Conservation (phyloP, 2,113 vertebrate species). For the Xiphorhynchus elegans region DNA sequence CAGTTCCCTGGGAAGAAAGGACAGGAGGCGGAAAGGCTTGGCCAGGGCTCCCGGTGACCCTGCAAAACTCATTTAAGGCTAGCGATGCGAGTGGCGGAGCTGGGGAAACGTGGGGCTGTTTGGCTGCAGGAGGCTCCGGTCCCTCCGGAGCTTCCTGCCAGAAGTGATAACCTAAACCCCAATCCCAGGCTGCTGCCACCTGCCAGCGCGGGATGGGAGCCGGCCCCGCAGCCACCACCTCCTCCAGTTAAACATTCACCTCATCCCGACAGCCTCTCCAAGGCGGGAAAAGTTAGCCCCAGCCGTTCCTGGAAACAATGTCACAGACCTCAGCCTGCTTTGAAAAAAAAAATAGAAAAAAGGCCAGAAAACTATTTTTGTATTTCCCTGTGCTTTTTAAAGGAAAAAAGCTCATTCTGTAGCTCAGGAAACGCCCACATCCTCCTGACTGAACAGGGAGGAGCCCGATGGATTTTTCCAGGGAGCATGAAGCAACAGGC, state of each 20-base stretch:
- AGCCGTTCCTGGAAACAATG: constrained; percentile 5
- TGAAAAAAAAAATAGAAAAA: background rate
- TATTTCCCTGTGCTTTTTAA: constrained; percentile 50
- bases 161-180: background rate
- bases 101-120: background rate
- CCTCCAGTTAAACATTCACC: background rate
- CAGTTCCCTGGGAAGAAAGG: constrained; percentile 1
- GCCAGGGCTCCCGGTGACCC: background rate
- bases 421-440: constrained; percentile 67
- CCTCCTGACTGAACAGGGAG: constrained; percentile 45
- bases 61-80: constrained; percentile 34
- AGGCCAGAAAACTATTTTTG: constrained; percentile 41
- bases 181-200: background rate
- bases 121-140: background rate
- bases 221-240: background rate
- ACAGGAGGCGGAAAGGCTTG: background rate
- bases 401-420: constrained; percentile 55
- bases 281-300: background rate
- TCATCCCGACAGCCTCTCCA: background rate
- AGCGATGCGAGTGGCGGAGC: background rate
- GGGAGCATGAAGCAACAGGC: constrained; percentile 59
- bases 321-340: background rate
- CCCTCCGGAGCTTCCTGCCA: background rate
- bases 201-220: background rate
- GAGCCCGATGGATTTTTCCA: constrained; percentile 62